A percentile compares a stretch with the other conserved stretches of the same genome.
Evolutionary conservation across 2,888 invertebrate genomes (phyloP).

Genomic region (Noctua pronuba): DNA sequence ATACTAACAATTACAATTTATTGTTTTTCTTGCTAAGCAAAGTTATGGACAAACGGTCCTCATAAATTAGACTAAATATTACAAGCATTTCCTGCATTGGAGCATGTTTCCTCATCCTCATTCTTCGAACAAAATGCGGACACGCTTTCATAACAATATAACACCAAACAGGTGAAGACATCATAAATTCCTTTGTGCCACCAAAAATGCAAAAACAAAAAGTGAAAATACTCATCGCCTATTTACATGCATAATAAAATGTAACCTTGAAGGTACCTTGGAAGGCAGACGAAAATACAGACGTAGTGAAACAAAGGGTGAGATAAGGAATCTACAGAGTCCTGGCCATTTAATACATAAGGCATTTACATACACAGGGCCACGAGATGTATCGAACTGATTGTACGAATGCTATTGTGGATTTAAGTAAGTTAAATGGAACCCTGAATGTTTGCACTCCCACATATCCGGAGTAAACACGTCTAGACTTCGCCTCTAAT

Average conservation of each 20-base stretch:
- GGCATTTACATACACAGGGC: conserved; percentile 81
- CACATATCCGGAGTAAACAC: conserved; percentile 74
- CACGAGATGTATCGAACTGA: conserved; percentile 82
- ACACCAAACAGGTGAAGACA: conserved; percentile 28
- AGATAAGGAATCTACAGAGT: conserved; percentile 78
- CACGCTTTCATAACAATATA: background rate
- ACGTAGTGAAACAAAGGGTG: conserved; percentile 75
- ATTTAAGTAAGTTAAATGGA: conserved; percentile 83
- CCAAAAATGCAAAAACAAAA: conserved; percentile 42
- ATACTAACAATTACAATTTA: background rate
- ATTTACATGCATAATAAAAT: conserved; percentile 56
- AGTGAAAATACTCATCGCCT: conserved; percentile 21
- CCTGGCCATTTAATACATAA: conserved; percentile 80
- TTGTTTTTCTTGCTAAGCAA: background rate
- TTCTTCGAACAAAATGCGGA: conserved; percentile 7
- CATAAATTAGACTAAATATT: background rate
- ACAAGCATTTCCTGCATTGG: conserved; percentile 8
- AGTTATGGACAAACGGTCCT: background rate
- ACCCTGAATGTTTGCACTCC: conserved; percentile 78
- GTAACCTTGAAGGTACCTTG: conserved; percentile 73
- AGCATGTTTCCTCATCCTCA: conserved; percentile 4
- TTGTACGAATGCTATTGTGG: conserved; percentile 75
- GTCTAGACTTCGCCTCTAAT: conserved; percentile 24
- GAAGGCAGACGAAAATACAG: conserved; percentile 67
- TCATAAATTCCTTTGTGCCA: conserved; percentile 33